phyloP scores from a whole-genome alignment of 2,888 invertebrate genomes.

The Drosophila aldrichi region DNA sequence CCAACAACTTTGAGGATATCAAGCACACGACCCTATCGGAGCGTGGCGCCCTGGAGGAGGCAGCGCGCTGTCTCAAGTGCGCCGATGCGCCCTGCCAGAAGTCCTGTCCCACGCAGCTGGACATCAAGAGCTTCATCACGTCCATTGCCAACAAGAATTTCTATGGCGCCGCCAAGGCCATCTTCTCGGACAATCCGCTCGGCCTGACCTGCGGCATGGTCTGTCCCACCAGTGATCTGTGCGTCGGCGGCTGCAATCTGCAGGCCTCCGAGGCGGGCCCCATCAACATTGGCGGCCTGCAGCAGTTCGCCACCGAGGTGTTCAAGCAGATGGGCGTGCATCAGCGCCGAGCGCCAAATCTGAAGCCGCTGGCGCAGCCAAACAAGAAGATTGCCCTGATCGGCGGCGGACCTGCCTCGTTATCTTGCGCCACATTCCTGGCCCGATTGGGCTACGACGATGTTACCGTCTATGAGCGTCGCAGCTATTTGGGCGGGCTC shows the following conservation, averaged over 20 bases:
- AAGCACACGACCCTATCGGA: constrained; percentile 99
- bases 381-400: constrained; percentile 91
- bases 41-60: constrained; percentile 95
- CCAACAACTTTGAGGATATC: constrained; percentile 97
- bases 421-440: constrained; percentile 98
- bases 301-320: constrained; percentile 98
- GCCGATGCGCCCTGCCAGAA: constrained; percentile 99
- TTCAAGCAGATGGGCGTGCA: constrained; percentile 97
- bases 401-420: constrained; percentile 98
- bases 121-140: constrained; percentile 98
- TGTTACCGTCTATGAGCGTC: constrained; percentile 96
- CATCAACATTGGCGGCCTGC: constrained; percentile 99
- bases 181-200: constrained; percentile 98
- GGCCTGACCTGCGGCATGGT: constrained; percentile 99
- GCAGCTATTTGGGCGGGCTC: constrained; percentile 94
- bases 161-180: constrained; percentile 98
- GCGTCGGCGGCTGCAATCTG: constrained; percentile 98
- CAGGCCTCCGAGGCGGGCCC: constrained; percentile 98
- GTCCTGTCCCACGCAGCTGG: constrained; percentile 98
- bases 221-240: constrained; percentile 98
- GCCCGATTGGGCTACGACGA: constrained; percentile 96
- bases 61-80: constrained; percentile 95
- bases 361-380: constrained; percentile 85
- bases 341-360: constrained; percentile 93
- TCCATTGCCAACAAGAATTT: constrained; percentile 99